phyloP scores from a whole-genome alignment of 2,888 invertebrate genomes.

The Drosophila nr. perissopoda region DNA sequence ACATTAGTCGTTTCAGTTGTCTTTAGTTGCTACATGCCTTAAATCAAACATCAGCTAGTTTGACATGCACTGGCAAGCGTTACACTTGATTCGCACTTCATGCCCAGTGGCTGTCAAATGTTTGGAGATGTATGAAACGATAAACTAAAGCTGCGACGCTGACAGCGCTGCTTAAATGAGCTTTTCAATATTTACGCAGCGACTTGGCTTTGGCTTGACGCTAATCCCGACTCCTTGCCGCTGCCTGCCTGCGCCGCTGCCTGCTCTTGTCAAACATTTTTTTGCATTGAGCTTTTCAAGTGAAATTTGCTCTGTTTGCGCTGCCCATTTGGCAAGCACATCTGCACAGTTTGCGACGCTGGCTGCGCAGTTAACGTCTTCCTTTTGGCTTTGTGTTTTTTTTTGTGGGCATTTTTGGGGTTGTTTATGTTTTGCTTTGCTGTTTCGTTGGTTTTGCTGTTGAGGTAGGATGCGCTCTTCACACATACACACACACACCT shows the following conservation, averaged over 20 bases:
- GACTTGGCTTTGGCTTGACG: conserved; percentile 63
- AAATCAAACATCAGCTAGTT: conserved; percentile 1
- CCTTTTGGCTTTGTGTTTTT: conserved; percentile 31
- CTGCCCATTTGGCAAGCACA: conserved; percentile 60
- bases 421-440: conserved; percentile 75
- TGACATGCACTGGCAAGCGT: conserved; percentile 15
- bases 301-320: conserved; percentile 56
- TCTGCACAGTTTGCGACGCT: conserved; percentile 10
- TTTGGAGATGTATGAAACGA: conserved; percentile 1
- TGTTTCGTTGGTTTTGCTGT: conserved; percentile 59
- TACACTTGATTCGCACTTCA: conserved; percentile 17
- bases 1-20: neutral
- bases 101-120: conserved; percentile 25
- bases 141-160: conserved; percentile 26
- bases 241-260: conserved; percentile 3
- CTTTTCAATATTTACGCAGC: conserved; percentile 76
- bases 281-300: conserved; percentile 74
- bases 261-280: conserved; percentile 53
- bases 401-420: conserved; percentile 67
- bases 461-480: conserved; percentile 70
- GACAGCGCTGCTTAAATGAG: conserved; percentile 59
- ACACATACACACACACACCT: neutral
- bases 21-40: neutral
- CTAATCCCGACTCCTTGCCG: conserved; percentile 51
- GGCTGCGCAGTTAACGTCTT: conserved; percentile 22